Conservation (phyloP, 1,140 invertebrate species). For the Aphaenogaster ashmeadi region DNA sequence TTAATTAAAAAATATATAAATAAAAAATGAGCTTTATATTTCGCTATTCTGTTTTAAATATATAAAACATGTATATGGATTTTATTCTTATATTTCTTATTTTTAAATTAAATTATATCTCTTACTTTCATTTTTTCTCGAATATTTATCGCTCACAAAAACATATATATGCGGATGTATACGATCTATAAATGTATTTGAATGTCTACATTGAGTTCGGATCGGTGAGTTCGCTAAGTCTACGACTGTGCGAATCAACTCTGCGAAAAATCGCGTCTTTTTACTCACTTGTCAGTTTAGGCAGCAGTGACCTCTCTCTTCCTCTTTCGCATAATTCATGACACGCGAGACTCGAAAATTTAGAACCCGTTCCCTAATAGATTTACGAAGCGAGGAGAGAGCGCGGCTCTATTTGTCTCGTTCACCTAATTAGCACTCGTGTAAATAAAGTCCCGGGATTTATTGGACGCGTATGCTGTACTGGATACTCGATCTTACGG, state of each 20-base stretch:
- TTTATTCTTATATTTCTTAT: background rate
- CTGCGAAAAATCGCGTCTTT: constrained; percentile 58
- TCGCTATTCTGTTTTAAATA: background rate
- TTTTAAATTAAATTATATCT: background rate
- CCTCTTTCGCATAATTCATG: constrained; percentile 26
- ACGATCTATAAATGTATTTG: background rate
- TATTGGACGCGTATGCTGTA: constrained; percentile 38
- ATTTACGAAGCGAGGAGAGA: constrained; percentile 71
- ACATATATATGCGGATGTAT: too few relatives aligned
- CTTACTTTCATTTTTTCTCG: background rate
- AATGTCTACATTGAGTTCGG: background rate
- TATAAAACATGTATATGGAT: background rate
- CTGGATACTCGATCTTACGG: constrained; percentile 8
- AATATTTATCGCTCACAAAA: background rate
- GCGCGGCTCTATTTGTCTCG: constrained; percentile 63
- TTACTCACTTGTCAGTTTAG: constrained; percentile 30
- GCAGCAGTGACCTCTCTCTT: background rate
- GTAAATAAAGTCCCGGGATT: constrained; percentile 62
- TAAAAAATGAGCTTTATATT: background rate
- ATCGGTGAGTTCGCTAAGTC: background rate
- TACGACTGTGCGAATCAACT: background rate
- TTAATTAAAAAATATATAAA: background rate
- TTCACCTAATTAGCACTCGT: constrained; percentile 66
- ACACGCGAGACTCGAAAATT: constrained; percentile 45
- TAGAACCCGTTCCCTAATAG: constrained; percentile 53